Conservation (phyloP, 2,113 vertebrate genomes). For the Platichthys stellatus region DNA sequence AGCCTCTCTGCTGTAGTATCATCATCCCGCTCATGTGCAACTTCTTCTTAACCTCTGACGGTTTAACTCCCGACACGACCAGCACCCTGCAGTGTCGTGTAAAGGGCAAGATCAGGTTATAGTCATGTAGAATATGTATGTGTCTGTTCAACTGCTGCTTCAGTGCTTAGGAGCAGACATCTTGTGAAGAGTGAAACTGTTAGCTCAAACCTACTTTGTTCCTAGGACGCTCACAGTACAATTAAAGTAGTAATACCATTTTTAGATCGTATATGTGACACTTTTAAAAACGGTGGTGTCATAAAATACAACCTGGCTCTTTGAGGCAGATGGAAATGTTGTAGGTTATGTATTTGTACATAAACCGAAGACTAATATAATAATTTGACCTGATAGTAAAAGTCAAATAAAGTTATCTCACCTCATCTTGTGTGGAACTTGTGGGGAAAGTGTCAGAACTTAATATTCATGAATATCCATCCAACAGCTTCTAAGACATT, state of each 20-base stretch:
- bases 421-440: too few species aligned
- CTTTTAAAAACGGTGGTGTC: too few species aligned
- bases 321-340: too few species aligned
- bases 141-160: not conserved
- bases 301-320: too few species aligned
- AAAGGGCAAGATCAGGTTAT: not conserved
- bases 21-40: conserved; percentile 9
- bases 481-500: too few species aligned
- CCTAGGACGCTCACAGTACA: not conserved
- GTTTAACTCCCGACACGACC: conserved; percentile 7
- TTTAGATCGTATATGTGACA: too few species aligned
- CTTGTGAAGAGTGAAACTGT: not conserved
- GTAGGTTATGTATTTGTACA: too few species aligned
- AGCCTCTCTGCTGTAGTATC: not conserved
- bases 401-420: too few species aligned
- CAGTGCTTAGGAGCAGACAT: not conserved
- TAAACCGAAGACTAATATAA: too few species aligned
- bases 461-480: too few species aligned
- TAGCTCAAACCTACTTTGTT: not conserved
- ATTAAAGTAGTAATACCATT: not conserved
- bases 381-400: too few species aligned
- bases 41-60: conserved; percentile 24
- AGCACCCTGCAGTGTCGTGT: not conserved
- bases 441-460: too few species aligned
- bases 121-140: not conserved